Base-by-base conservation (phyloP, 2,797 vertebrate genomes). In the Chiroxiphia lanceolata region DNA sequence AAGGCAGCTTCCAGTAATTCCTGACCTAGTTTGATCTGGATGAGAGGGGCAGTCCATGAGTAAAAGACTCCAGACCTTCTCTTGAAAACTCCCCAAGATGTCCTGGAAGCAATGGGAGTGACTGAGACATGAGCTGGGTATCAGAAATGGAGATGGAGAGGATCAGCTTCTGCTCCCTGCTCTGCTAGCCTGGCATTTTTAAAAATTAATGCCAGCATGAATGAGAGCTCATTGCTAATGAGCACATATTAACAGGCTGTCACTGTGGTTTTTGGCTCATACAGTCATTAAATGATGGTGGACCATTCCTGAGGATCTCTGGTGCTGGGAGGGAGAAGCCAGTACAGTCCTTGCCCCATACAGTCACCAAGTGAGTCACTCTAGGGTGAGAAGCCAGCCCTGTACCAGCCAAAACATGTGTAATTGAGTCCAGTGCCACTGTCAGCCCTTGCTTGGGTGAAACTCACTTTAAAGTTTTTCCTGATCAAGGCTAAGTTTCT, bases 371-470 rank as follows among this genome's bases (percentile, higher is more conserved):
- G 13, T 29, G 44, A 88, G 53, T 20, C 23, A 25, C 42, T 14
- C 12, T 21, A 59, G 42, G 45, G 10, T 61, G 70, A 85, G 77
- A 80, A 63, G 25, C 23, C 74, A 65, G 25, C 2, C 1, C 27
- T 34, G 9, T 27, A 29, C 13, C 8, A 4, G 10, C 4, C 51
- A n/a, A 61, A 72, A 33, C 25, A 38, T 0, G 1, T 48, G 45
- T 56, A 72, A 5, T 29, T 2, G 0, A 19, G 19, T 33, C 40
- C 17, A 53, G 45, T 42, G 19, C 14, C 56, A 25, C 9, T 50
- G 25, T 20, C 42, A 87, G 31, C 40, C 38, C 57, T 48, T 50
- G 42, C 42, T 19, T 29, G 3, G 33, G 13, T 38, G 26, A 70
- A 50, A 36, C 33, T 34, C 29, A 6, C 2, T 4, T 54, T 60